Evolutionary conservation across 2,888 invertebrate genomes (phyloP).

Genomic region (Lamellibrachia columna): DNA sequence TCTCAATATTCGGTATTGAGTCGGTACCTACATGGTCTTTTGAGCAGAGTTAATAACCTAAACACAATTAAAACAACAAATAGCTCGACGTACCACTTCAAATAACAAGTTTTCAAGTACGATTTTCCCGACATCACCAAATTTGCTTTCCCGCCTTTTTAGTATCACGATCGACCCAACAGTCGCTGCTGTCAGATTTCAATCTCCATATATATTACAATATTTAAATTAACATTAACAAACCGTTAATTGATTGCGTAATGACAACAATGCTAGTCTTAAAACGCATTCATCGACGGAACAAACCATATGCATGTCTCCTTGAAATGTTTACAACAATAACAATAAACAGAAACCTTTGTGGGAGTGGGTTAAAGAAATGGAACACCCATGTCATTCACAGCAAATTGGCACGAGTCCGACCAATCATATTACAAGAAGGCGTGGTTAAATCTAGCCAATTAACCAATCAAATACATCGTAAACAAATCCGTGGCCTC

Average conservation of each 20-base stretch:
- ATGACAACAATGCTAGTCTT: not conserved
- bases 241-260: not conserved
- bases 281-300: not conserved
- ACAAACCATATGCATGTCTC: not conserved
- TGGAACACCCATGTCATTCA: not conserved
- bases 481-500: slow-evolving; percentile 13
- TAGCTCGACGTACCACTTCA: not conserved
- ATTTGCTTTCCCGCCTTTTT: not conserved
- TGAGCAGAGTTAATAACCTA: not conserved
- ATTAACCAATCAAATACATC: not conserved
- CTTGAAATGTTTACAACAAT: not conserved
- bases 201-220: not conserved
- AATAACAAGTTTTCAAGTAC: not conserved
- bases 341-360: not conserved
- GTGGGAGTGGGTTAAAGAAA: not conserved
- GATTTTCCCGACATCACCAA: not conserved
- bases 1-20: too few relatives aligned
- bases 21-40: too few relatives aligned
- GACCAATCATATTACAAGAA: not conserved
- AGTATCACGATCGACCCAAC: not conserved
- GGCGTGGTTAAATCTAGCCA: not conserved
- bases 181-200: not conserved
- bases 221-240: not conserved
- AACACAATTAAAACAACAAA: not conserved
- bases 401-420: not conserved